Evolutionary conservation across 2,888 invertebrate species (phyloP), one percentile per base, ranked within the genome.

Genomic region (Antheraea yamamai): DNA sequence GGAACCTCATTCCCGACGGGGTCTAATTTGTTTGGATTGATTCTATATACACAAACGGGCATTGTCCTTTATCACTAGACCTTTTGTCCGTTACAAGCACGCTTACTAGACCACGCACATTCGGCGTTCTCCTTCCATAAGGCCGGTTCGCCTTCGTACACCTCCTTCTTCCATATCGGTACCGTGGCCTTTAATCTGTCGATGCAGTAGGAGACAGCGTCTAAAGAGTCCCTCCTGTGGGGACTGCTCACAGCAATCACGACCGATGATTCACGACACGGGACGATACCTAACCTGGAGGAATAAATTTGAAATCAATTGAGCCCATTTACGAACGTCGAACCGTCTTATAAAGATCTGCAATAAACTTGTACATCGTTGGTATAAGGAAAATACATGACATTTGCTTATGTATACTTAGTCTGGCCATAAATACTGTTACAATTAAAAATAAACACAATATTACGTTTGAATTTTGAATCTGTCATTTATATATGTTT

Each of bases 121-220:
- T 98, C 98, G 77, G 95, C 95, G 89, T 98, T 98, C 89, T 97
- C 97, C 91, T 98, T 98, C 98, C 98, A 98, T 23, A 95, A 93
- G 0, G 92, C 90, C 0, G 95, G 91, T 35, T 96, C 91, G 74
- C 95, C 95, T 47, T 92, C 95, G 89, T 99, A 99, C 39, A 97
- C 95, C 95, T 99, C 99, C 89, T 98, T 98, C 92, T 99, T 99
- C 99, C 99, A 99, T 77, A 99, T 98, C 0, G 99, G 99, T 55
- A 99, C 99, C 47, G 95, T 95, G 75, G 97, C 96, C 89, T 99
- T 99, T 0, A 99, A 95, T 75, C 95, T 95, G 81, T 99, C 97
- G 79, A 99, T 98, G 81, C 97, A 97, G 92, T 95, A 97, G 73
- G 97, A 95, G 0, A 98, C 97, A 3, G 99, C 98, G 81, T 97